These are phyloP conservation scores for Phoeniculus purpureus DNA, from an alignment of 2,797 vertebrate species.

Conservation along the genomic window DNA sequence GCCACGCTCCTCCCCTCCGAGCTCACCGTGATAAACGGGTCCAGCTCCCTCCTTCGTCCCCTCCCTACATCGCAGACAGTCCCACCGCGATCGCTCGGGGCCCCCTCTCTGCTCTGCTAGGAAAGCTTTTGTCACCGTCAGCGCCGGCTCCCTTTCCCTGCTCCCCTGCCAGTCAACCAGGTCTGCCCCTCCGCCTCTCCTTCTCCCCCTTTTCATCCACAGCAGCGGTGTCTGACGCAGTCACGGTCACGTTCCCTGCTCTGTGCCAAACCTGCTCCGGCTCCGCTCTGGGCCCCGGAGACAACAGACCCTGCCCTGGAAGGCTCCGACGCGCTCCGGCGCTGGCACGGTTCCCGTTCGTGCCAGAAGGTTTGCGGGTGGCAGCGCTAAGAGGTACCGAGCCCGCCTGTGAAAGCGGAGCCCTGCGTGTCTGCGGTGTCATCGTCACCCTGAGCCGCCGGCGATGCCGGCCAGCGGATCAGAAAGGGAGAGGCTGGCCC, in stretches of 20 bases:
- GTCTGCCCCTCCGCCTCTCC: neutral
- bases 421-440: neutral
- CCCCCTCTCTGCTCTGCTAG: conserved; percentile 23
- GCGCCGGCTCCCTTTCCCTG: neutral
- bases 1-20: conserved; percentile 69
- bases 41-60: conserved; percentile 16
- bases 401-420: neutral
- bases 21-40: conserved; percentile 44
- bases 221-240: neutral
- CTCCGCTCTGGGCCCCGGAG: neutral
- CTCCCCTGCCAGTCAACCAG: neutral
- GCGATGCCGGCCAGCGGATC: neutral
- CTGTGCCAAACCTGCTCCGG: neutral
- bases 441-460: neutral
- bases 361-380: neutral
- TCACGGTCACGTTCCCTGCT: neutral
- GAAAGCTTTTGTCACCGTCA: conserved; percentile 25
- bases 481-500: neutral
- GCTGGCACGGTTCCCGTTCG: neutral
- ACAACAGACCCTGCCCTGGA: neutral
- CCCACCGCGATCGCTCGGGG: neutral
- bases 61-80: neutral
- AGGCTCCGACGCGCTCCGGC: neutral
- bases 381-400: neutral
- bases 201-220: neutral